Evolutionary conservation across 2,888 invertebrate genomes (phyloP).

Genomic region (Nomada lathburiana): DNA sequence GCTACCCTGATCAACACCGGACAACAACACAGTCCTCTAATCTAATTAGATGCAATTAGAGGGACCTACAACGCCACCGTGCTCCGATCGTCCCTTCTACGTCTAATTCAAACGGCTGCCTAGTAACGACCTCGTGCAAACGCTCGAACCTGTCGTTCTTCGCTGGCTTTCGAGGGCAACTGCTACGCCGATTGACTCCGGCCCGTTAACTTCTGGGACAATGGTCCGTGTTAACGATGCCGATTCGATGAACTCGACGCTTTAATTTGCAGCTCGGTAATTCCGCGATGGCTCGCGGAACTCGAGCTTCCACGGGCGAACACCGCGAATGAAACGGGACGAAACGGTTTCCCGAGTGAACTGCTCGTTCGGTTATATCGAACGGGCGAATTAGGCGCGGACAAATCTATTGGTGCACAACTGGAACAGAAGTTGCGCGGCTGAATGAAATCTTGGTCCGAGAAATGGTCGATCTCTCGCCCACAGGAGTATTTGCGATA

Average conservation of each 20-base stretch:
- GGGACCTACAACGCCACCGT: constrained; percentile 46
- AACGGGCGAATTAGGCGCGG: neutral
- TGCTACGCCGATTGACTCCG: constrained; percentile 3
- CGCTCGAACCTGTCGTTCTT: constrained; percentile 24
- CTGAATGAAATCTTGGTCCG: too few relatives aligned
- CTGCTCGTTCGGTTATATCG: neutral
- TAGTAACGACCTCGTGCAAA: constrained; percentile 14
- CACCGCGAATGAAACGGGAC: neutral
- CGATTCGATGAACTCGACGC: constrained; percentile 38
- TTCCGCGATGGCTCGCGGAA: neutral
- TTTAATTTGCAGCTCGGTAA: constrained; percentile 14
- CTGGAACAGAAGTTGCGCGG: too few relatives aligned
- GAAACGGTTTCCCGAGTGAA: neutral
- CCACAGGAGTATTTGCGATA: too few relatives aligned
- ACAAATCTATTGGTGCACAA: too few relatives aligned
- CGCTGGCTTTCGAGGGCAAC: constrained; percentile 22
- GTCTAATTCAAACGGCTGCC: constrained; percentile 45
- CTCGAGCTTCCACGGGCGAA: too few relatives aligned
- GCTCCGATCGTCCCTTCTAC: constrained; percentile 40
- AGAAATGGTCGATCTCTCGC: too few relatives aligned
- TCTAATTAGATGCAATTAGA: constrained; percentile 69
- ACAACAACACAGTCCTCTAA: constrained; percentile 56
- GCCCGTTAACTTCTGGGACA: constrained; percentile 32
- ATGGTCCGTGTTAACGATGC: constrained; percentile 40
- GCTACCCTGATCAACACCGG: constrained; percentile 61